These are phyloP conservation scores for Crossaster papposus DNA, from an alignment of 53 echinoderm and acorn worm species.

Conservation along the genomic window DNA sequence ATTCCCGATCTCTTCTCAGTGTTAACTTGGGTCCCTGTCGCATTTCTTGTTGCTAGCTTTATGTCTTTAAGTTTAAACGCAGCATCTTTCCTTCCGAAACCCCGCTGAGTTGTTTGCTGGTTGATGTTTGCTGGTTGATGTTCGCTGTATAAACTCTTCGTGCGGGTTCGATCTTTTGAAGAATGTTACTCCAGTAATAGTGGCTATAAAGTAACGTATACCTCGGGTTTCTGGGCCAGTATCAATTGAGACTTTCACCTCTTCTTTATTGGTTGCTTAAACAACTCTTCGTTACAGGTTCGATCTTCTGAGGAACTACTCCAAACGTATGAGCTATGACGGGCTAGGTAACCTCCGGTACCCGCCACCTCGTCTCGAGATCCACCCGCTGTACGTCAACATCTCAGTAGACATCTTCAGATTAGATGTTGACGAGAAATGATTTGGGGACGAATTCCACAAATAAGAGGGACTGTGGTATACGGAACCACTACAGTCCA, in stretches of 20 bases:
- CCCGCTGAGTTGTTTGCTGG: no score
- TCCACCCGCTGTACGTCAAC: conserved; percentile 20
- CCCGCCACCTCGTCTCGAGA: conserved; percentile 23
- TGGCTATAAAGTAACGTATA: no score
- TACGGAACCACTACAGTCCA: no score
- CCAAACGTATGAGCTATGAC: neutral
- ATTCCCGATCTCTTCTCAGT: no score
- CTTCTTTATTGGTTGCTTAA: neutral
- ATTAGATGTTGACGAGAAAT: neutral
- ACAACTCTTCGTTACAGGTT: neutral
- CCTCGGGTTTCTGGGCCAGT: no score
- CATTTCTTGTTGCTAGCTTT: no score
- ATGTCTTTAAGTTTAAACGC: no score
- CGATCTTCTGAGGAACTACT: neutral
- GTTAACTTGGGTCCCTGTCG: no score
- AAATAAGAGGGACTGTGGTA: neutral
- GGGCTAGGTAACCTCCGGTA: conserved; percentile 32
- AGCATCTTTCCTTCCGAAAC: no score
- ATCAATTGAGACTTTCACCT: no score
- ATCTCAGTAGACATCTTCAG: conserved; percentile 8
- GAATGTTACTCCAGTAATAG: neutral
- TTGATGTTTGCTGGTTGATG: neutral
- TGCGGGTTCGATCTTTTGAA: neutral
- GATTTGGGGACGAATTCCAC: neutral
- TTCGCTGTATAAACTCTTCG: no score